Evolutionary conservation across 2,113 vertebrate species (phyloP), one percentile per base, ranked within the genome.

Genomic region (Entelurus aequoreus): DNA sequence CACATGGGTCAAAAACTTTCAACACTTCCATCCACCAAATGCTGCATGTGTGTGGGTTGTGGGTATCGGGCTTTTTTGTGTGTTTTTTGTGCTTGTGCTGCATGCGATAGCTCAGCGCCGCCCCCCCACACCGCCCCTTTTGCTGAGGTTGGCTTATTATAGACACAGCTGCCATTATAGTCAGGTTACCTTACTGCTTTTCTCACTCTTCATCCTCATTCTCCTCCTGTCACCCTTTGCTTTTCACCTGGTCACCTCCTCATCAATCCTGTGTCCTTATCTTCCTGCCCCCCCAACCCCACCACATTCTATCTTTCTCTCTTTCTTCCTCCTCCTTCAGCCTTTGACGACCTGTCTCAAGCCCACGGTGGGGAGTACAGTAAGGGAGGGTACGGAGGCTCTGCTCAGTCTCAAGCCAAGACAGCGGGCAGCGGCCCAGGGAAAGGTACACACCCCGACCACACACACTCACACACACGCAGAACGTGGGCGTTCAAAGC

Each of bases 271-370:
- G 11, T 75, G 60, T 70, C 47, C 58, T 52, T 46, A 62, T 47
- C 56, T 57, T 57, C 52, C 51, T 12, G 42, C 2, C 63, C 51
- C 42, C 38, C 48, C 62, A 44, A 44, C 53, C 57, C 64, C 60
- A 46, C 28, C 42, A 46, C 42, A 46, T 46, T 46, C 42, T 46
- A 46, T 58, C 28, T 63, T 15, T 58, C 69, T 60, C 21, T 67
- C 50, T 72, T 62, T 63, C 63, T 78, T 60, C 70, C 14, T 60
- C 1, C 0, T 73, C 68, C 75, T 88, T 84, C 88, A 99, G 96
- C 94, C 82, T 98, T 96, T 49, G 95, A 99, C 40, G 97, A 99
- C 87, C 85, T 98, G 84, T 91, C 93, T 48, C 95, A 96, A 88
- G 94, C 92, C 81, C 92, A 94, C 1, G 90, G 90, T 55, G 93